Percentiles rank a stretch among this genome's conserved stretches.
phyloP scores from a whole-genome alignment of 2,888 invertebrate species.

The Caradrina kadenii region DNA sequence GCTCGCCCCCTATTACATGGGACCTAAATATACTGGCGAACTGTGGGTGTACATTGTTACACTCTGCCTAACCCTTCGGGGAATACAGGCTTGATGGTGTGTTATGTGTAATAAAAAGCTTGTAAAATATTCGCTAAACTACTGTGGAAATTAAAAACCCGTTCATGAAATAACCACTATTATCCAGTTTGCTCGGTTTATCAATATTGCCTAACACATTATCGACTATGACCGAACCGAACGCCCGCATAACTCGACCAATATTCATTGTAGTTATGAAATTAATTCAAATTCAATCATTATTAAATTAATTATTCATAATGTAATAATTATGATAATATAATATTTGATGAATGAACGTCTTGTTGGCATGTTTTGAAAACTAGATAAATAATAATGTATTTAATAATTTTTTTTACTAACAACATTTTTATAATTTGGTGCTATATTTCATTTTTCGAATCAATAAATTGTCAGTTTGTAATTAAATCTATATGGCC shows the following conservation, averaged over 20 bases:
- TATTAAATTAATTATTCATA: conserved; percentile 50
- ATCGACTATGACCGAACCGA: conserved; percentile 18
- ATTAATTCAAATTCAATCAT: conserved; percentile 40
- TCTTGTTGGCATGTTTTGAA: conserved; percentile 42
- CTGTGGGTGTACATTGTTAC: no score
- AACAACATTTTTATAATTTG: not conserved
- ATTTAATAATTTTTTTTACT: conserved; percentile 28
- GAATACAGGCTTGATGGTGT: no score
- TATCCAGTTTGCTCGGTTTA: conserved; percentile 12
- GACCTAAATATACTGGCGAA: no score
- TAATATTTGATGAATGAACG: conserved; percentile 47
- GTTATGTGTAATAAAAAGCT: no score
- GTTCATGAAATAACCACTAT: conserved; percentile 17
- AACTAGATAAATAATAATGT: conserved; percentile 36
- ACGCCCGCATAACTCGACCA: conserved; percentile 6
- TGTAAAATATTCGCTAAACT: not conserved
- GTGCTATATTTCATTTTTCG: conserved; percentile 36
- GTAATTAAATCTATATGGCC: conserved; percentile 13
- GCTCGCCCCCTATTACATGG: no score
- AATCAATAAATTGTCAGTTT: conserved; percentile 30
- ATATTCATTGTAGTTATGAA: conserved; percentile 24
- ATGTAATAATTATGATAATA: conserved; percentile 57
- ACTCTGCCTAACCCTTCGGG: no score
- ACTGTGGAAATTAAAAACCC: conserved; percentile 21
- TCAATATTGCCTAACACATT: conserved; percentile 33